Percentiles rank a stretch among this genome's conserved stretches.
Conservation (phyloP, 2,113 vertebrate species). For the Poeciliopsis prolifica region DNA sequence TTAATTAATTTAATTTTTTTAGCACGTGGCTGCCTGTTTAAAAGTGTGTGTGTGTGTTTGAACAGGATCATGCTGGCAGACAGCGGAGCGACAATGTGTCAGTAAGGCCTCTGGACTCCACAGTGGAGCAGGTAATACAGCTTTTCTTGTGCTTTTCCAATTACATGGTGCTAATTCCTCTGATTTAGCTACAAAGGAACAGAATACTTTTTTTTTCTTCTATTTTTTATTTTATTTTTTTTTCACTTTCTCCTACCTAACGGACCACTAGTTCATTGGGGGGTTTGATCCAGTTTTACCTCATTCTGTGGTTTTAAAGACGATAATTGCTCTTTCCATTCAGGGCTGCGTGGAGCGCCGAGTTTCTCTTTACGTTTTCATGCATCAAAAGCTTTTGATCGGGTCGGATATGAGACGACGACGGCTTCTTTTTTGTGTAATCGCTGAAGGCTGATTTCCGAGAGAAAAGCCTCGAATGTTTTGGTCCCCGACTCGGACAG, state of each 20-base stretch:
- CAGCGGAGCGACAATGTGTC: slow-evolving; percentile 56
- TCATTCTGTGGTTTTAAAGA: background rate
- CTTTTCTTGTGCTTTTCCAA: background rate
- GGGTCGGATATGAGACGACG: background rate
- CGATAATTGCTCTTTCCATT: background rate
- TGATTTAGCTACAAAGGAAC: no score
- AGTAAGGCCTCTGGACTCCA: slow-evolving; percentile 56
- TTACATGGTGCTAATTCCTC: background rate
- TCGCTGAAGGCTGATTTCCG: background rate
- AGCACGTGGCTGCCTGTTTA: background rate
- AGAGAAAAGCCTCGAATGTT: slow-evolving; percentile 5
- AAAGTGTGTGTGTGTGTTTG: slow-evolving; percentile 5
- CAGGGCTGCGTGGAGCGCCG: background rate
- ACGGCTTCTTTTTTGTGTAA: background rate
- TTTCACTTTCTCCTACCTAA: background rate
- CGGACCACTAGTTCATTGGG: background rate
- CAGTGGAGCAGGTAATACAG: slow-evolving; percentile 70
- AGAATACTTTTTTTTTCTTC: background rate
- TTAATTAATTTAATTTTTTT: background rate
- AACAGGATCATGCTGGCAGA: slow-evolving; percentile 60
- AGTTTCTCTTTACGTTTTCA: background rate
- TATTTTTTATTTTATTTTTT: no score
- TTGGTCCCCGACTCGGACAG: background rate
- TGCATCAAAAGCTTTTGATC: background rate
- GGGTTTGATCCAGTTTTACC: background rate